A percentile compares a stretch with the other conserved stretches of the same genome.
Conservation (phyloP, 1,140 invertebrate genomes). For the Cherax quadricarinatus region DNA sequence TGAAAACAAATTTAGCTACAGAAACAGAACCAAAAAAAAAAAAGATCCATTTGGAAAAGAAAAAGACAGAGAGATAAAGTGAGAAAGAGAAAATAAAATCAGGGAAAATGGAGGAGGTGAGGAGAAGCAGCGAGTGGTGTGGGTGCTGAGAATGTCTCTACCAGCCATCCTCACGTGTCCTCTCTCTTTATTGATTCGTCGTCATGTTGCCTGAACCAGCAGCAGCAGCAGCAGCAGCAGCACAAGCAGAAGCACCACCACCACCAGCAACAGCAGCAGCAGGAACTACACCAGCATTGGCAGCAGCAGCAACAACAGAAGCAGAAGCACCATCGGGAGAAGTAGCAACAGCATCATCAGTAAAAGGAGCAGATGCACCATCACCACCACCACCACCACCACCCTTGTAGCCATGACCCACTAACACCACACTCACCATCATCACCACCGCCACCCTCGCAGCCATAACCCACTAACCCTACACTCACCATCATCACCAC, state of each 20-base stretch:
- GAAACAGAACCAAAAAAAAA: no score
- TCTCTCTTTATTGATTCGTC: conserved; percentile 59
- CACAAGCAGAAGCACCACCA: no score
- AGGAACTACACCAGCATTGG: not conserved
- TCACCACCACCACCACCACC: not conserved
- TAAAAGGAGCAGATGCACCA: not conserved
- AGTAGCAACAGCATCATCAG: conserved; percentile 25
- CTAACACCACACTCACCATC: no score
- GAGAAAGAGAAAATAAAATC: conserved; percentile 16
- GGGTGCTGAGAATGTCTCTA: conserved; percentile 24
- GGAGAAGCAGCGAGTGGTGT: conserved; percentile 1
- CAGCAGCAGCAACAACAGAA: conserved; percentile 8
- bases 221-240: conserved; percentile 15
- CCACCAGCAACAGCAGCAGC: conserved; percentile 23
- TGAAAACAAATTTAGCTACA: no score
- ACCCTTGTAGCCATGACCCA: not conserved
- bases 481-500: not conserved
- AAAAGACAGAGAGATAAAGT: not conserved
- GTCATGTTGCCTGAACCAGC: conserved; percentile 13
- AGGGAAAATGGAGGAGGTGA: conserved; percentile 4
- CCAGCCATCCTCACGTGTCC: conserved; percentile 48
- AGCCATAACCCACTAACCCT: not conserved
- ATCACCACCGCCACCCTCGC: no score
- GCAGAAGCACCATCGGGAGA: not conserved
- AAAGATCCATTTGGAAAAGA: not conserved